phyloP scores from a whole-genome alignment of 1,140 invertebrate species.

The Yoshiicerus persimilis region DNA sequence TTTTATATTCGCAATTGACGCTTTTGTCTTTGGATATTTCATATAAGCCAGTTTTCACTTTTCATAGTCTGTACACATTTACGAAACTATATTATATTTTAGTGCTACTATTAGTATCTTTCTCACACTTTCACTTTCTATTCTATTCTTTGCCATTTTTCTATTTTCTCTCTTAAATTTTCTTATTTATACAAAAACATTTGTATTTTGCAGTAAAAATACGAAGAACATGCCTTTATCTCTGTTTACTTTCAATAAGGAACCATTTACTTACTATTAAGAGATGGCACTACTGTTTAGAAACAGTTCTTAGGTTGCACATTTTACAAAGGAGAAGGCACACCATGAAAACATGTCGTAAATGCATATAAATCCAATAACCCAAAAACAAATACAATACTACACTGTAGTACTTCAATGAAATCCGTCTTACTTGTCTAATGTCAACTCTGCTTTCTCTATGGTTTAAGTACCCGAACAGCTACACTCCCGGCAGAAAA shows the following conservation, averaged over 20 bases:
- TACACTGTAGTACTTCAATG: not conserved
- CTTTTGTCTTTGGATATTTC: not conserved
- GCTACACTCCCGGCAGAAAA: not conserved
- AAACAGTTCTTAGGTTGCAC: no score
- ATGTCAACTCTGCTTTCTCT: not conserved
- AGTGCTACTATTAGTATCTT: no score
- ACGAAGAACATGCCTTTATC: no score
- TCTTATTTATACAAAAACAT: no score
- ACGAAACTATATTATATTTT: not conserved
- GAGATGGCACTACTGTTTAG: no score
- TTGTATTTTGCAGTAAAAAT: no score
- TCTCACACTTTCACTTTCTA: not conserved
- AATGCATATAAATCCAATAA: no score
- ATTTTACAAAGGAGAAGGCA: not conserved
- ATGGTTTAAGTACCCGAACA: not conserved
- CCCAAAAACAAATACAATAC: not conserved
- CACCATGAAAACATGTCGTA: not conserved
- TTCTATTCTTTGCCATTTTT: not conserved
- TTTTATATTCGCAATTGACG: not conserved
- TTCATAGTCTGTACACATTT: not conserved
- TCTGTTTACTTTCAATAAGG: no score
- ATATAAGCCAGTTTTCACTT: no score
- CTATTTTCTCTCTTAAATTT: not conserved
- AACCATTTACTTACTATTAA: no score
- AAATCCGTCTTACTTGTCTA: not conserved